Base-by-base conservation (phyloP, 2,797 vertebrate genomes). In the Rhinatrema bivittatum region DNA sequence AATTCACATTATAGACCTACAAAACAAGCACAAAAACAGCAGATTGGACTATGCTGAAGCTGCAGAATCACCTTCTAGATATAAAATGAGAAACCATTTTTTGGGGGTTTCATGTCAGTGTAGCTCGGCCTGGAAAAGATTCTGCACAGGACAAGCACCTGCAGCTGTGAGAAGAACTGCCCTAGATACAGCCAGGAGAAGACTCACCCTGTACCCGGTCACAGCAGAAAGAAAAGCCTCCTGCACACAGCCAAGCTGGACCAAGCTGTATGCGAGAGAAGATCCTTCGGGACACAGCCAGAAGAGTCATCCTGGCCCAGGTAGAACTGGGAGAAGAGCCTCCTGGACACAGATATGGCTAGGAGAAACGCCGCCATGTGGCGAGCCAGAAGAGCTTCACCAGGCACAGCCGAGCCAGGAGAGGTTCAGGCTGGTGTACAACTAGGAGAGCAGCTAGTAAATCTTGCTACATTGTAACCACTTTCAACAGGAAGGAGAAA, bases 1-100 rank as follows among this genome's bases (percentile, higher is more conserved):
- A 66, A 50, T 93, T 84, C 1, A 97, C 72, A 0, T 97, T 99
- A 65, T 97, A 99, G 15, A 99, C 70, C 95, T 97, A 36, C 15
- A 14, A 54, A 31, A 32, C 47, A 1, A 29, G 1, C 0, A 0
- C 7, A 14, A 10, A n/a, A n/a, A n/a, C n/a, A n/a, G n/a, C n/a
- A n/a, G n/a, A n/a, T n/a, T n/a, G n/a, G n/a, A n/a, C 10, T 29
- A 27, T 14, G 16, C n/a, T 25, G 18, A 23, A 4, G 1, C n/a
- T 16, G 13, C 26, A 3, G n/a, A 24, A 36, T 33, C 19, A 51
- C 33, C 36, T 42, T 20, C 21, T 13, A 19, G 9, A 16, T 11
- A 16, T 11, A 4, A 22, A 4, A 8, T 32, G 20, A 31, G 7
- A 12, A 20, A n/a, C 9, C 7, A 8, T 14, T 20, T 14, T 31